Evolutionary conservation across 2,888 invertebrate genomes (phyloP).

Genomic region (Tipula helvola): DNA sequence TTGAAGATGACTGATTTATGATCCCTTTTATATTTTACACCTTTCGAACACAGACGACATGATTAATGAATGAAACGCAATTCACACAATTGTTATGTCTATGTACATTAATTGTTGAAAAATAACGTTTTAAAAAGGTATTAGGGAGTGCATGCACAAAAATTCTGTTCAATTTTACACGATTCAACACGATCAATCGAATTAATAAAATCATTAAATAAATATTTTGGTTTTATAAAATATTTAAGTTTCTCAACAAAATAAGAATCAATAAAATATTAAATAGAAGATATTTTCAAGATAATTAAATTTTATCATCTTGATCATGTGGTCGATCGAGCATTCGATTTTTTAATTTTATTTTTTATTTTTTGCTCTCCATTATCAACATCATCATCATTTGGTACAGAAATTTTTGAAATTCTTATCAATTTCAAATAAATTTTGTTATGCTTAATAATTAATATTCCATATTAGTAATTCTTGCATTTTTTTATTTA

Average conservation of each 20-base stretch:
- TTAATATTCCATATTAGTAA: conserved; percentile 4
- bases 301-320: background rate
- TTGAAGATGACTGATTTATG: too few species aligned
- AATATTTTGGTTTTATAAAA: background rate
- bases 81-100: too few species aligned
- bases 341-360: background rate
- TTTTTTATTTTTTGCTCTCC: background rate
- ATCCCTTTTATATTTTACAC: too few species aligned
- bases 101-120: too few species aligned
- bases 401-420: background rate
- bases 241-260: background rate
- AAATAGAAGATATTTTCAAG: background rate
- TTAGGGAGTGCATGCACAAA: too few species aligned
- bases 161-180: background rate
- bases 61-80: too few species aligned
- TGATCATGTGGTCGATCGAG: background rate
- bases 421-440: conserved; percentile 4
- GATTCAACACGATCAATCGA: background rate
- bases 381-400: background rate
- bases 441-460: background rate
- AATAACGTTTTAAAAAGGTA: too few species aligned
- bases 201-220: background rate
- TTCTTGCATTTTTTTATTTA: background rate
- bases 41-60: too few species aligned
- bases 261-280: background rate